phyloP scores from a whole-genome alignment of 2,888 invertebrate species.

The Syrphus vitripennis region DNA sequence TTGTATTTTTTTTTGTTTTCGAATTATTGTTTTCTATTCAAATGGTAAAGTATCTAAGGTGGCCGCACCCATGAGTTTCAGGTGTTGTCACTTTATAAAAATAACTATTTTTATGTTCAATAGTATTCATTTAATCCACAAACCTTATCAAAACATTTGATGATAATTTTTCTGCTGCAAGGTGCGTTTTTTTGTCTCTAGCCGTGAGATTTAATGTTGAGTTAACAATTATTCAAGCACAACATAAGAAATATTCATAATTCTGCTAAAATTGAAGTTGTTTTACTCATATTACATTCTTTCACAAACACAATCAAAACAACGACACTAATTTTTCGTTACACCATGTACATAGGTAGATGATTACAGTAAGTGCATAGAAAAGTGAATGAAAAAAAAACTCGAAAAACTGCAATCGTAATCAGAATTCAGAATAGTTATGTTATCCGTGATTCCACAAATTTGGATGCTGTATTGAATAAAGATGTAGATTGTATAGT shows the following conservation, averaged over 20 bases:
- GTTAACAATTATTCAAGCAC: slow-evolving; percentile 11
- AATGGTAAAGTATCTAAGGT: not conserved
- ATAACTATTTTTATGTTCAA: not conserved
- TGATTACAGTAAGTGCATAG: slow-evolving; percentile 17
- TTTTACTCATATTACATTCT: slow-evolving; percentile 28
- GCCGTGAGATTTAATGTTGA: slow-evolving; percentile 22
- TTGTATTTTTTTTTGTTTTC: not conserved
- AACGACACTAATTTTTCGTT: slow-evolving; percentile 64
- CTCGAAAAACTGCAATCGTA: slow-evolving; percentile 36
- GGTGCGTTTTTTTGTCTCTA: not conserved
- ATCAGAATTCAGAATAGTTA: slow-evolving; percentile 60
- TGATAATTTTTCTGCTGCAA: slow-evolving; percentile 18
- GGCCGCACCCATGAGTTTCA: slow-evolving; percentile 20
- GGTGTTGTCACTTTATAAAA: slow-evolving; percentile 17
- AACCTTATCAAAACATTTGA: slow-evolving; percentile 24
- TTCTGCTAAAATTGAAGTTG: slow-evolving; percentile 6
- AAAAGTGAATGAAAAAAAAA: slow-evolving; percentile 22
- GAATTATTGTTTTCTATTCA: not conserved
- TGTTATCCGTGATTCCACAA: slow-evolving; percentile 67
- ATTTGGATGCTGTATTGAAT: slow-evolving; percentile 72
- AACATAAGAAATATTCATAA: slow-evolving; percentile 7
- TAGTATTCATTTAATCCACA: not conserved
- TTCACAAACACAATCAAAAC: slow-evolving; percentile 61
- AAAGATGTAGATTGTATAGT: slow-evolving; percentile 53
- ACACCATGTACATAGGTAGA: slow-evolving; percentile 50